A percentile compares a stretch with the other conserved stretches of the same genome.
phyloP scores from a whole-genome alignment of 1,140 invertebrate genomes.

The Aphelenchoides fujianensis region DNA sequence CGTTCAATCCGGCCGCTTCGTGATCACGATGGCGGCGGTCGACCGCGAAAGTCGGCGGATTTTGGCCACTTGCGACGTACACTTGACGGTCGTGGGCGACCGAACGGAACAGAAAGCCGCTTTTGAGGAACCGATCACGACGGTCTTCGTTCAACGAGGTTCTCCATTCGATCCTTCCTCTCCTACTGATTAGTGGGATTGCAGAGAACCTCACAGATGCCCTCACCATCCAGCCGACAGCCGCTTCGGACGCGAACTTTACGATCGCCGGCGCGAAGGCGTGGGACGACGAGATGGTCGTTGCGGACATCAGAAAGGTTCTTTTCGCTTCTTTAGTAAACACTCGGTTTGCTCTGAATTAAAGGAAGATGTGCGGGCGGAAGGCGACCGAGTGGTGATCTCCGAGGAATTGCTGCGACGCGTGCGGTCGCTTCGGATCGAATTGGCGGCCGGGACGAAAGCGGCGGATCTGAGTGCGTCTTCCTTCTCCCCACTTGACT shows the following conservation, averaged over 20 bases:
- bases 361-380: no score
- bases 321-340: neutral
- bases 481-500: conserved; percentile 3
- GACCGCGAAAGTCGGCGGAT: conserved; percentile 30
- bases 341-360: no score
- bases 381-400: conserved; percentile 9
- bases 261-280: neutral
- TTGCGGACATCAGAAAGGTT: neutral
- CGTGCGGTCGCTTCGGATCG: neutral
- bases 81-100: neutral
- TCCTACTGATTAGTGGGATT: no score
- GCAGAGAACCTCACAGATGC: neutral
- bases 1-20: conserved; percentile 18
- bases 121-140: conserved; percentile 18
- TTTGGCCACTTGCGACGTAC: conserved; percentile 27
- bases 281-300: neutral
- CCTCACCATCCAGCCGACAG: neutral
- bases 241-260: neutral
- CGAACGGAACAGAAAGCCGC: neutral
- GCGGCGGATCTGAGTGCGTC: neutral
- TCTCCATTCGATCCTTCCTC: neutral
- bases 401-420: neutral
- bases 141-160: neutral
- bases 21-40: conserved; percentile 19
- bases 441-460: neutral